phyloP scores from a whole-genome alignment of 2,797 vertebrate species.

The Lacerta agilis region DNA sequence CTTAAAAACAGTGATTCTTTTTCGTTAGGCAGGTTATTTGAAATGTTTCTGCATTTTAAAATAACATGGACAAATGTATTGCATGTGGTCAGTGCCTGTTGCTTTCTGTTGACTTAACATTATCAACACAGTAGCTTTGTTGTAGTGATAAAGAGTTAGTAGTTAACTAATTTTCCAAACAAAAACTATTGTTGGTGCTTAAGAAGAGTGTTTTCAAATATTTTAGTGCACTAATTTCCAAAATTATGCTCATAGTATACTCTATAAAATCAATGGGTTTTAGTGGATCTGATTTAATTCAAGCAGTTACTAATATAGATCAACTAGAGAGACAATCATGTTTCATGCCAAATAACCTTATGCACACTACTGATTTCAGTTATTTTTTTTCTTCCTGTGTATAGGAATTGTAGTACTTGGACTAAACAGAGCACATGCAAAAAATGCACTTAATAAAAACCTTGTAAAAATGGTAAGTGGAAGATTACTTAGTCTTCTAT shows the following conservation, averaged over 20 bases:
- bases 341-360: background rate
- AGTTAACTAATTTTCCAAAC: background rate
- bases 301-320: background rate
- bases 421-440: slow-evolving; percentile 93
- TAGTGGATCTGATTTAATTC: background rate
- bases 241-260: too few species aligned
- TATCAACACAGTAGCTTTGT: background rate
- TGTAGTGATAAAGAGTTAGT: background rate
- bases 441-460: slow-evolving; percentile 96
- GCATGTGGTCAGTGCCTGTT: background rate
- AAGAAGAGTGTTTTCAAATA: background rate
- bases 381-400: slow-evolving; percentile 57
- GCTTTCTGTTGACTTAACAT: background rate
- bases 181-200: background rate
- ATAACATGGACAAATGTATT: background rate
- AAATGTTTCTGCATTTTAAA: slow-evolving; percentile 5
- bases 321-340: too few species aligned
- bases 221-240: background rate
- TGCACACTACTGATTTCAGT: slow-evolving; percentile 36
- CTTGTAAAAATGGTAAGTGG: slow-evolving; percentile 91
- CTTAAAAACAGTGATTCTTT: background rate
- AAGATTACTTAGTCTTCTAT: slow-evolving; percentile 50
- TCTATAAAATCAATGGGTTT: too few species aligned
- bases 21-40: background rate
- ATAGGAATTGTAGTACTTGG: slow-evolving; percentile 95